Conservation (phyloP, 2,113 vertebrate species). For the Leptodactylus fuscus region DNA sequence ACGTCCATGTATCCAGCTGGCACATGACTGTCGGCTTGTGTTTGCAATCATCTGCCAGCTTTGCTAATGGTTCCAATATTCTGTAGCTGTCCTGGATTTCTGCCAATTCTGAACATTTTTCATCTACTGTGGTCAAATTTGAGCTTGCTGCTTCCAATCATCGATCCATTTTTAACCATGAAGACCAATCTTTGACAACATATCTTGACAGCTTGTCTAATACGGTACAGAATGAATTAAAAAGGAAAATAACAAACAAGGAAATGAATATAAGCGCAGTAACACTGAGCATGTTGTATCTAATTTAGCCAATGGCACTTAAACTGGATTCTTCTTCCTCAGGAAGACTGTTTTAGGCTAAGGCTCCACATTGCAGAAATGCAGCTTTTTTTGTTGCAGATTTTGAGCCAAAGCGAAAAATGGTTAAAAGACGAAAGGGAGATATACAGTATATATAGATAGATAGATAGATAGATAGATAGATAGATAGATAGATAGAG, state of each 20-base stretch:
- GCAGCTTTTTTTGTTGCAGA: too few relatives aligned
- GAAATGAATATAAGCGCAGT: not conserved
- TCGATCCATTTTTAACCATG: not conserved
- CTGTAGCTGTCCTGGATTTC: not conserved
- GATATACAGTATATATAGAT: too few relatives aligned
- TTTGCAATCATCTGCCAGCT: constrained; percentile 6
- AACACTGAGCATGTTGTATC: too few relatives aligned
- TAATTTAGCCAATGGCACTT: too few relatives aligned
- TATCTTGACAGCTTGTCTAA: not conserved
- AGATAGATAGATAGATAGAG: too few relatives aligned
- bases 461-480: too few relatives aligned
- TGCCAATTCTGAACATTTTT: not conserved
- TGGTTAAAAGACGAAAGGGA: too few relatives aligned
- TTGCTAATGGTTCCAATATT: not conserved
- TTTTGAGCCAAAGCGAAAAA: too few relatives aligned
- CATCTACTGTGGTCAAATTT: not conserved
- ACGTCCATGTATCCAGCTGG: not conserved
- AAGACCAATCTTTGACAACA: not conserved
- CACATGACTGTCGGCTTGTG: not conserved
- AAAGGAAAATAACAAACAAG: not conserved
- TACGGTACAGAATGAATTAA: not conserved
- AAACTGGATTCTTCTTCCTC: too few relatives aligned
- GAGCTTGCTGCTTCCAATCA: not conserved
- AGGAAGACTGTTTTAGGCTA: too few relatives aligned
- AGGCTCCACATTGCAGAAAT: too few relatives aligned